Evolutionary conservation across 2,113 vertebrate species (phyloP), one percentile per base, ranked within the genome.

Genomic region (Plectropomus leopardus): DNA sequence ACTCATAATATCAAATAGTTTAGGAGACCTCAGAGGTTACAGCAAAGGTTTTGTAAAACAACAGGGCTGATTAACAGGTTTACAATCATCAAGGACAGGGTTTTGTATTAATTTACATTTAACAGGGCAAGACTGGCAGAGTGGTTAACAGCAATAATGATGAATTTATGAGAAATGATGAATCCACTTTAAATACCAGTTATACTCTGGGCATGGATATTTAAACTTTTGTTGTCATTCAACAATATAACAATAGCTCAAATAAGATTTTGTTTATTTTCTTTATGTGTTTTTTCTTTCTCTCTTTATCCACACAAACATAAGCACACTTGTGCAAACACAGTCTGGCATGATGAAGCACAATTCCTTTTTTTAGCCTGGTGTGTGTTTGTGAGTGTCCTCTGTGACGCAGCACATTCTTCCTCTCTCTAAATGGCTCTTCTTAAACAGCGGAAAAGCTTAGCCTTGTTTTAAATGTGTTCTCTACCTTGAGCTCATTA

Each of bases 371-470:
- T n/a, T 76, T 79, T 55, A 72, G 61, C 28, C 26, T n/a, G 6
- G 4, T 28, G 50, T 7, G 19, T 68, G 42, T 28, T 58, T 47
- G 42, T 75, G 64, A 26, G 34, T 63, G 78, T 78, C 16, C 55
- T 60, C 26, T 1, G 70, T 86, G 74, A 87, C 21, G 15, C 64
- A 40, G 65, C 78, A 72, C 4, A 5, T 88, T 70, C 23, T 36
- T 30, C 44, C 45, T 45, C 16, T 32, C 48, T 83, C 78, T 72
- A 79, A 82, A 72, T 14, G 66, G 26, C 42, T 70, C 69, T 53
- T 70, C 76, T 74, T 77, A n/a, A 76, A 61, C 47, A 45, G 76
- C 30, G 16, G 63, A 89, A 88, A 66, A 66, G 84, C 68, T 89
- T 86, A 60, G 63, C 68, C 58, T 85, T n/a, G 58, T 83, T 81